phyloP scores from a whole-genome alignment of 2,113 vertebrate species.

The Epinephelus cyanopodus region DNA sequence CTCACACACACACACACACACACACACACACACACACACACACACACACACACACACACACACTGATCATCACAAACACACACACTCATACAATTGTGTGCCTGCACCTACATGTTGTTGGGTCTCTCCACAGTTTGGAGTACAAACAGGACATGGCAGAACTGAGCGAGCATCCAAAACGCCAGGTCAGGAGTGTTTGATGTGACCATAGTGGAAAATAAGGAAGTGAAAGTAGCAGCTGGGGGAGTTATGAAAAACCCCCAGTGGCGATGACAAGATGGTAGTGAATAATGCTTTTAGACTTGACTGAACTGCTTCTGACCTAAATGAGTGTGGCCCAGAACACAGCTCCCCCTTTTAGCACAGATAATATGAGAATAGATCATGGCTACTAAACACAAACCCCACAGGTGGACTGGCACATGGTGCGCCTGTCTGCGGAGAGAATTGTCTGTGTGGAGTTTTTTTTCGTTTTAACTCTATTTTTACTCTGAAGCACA shows the following conservation, averaged over 20 bases:
- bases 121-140: constrained; percentile 65
- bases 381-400: constrained; percentile 64
- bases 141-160: constrained; percentile 63
- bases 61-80: constrained; percentile 17
- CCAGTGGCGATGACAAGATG: constrained; percentile 49
- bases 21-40: constrained; percentile 34
- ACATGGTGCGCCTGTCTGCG: constrained; percentile 6
- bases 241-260: constrained; percentile 59
- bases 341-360: constrained; percentile 65
- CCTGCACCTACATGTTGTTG: constrained; percentile 49
- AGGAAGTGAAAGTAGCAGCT: constrained; percentile 75
- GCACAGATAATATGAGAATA: constrained; percentile 62
- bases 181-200: constrained; percentile 64
- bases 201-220: constrained; percentile 49
- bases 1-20: constrained; percentile 4
- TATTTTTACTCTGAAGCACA: constrained; percentile 17
- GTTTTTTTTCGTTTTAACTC: constrained; percentile 11
- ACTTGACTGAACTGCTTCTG: constrained; percentile 58
- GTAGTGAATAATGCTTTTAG: constrained; percentile 51
- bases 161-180: constrained; percentile 47
- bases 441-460: constrained; percentile 4
- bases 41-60: constrained; percentile 33
- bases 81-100: constrained; percentile 11
- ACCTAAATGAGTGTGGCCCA: constrained; percentile 70
- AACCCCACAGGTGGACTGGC: constrained; percentile 57